These are phyloP conservation scores for Oncorhynchus mykiss DNA, from an alignment of 2,113 vertebrate genomes.

Conservation along the genomic window DNA sequence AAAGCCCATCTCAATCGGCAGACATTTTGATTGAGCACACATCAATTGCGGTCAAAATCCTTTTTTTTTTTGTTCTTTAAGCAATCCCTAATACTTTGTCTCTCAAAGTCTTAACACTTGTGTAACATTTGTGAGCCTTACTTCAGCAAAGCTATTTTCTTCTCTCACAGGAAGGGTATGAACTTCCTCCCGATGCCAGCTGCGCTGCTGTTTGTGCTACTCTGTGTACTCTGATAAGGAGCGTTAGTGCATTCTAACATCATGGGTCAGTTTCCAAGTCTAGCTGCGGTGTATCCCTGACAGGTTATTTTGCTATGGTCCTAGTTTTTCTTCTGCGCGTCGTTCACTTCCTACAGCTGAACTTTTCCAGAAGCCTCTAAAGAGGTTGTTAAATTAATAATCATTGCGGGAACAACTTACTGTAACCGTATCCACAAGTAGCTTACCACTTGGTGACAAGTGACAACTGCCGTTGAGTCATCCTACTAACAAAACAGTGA, in stretches of 20 bases:
- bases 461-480: too few species aligned
- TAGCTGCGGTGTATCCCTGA: too few species aligned
- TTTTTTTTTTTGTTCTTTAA: too few species aligned
- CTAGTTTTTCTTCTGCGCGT: not conserved
- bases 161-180: conserved; percentile 60
- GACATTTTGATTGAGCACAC: not conserved
- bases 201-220: conserved; percentile 40
- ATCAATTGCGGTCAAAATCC: too few species aligned
- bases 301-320: not conserved
- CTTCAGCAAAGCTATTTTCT: conserved; percentile 33
- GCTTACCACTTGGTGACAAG: too few species aligned
- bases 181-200: conserved; percentile 59
- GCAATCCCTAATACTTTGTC: too few species aligned
- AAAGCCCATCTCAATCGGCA: not conserved
- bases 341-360: not conserved
- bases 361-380: not conserved
- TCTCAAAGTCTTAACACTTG: not conserved
- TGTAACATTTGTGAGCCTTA: not conserved
- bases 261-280: too few species aligned
- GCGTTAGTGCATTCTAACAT: not conserved
- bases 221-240: conserved; percentile 40
- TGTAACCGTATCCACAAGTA: too few species aligned
- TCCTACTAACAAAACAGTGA: too few species aligned
- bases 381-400: too few species aligned
- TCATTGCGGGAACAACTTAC: too few species aligned